These are phyloP conservation scores for Apostichopus parvimensis DNA, from an alignment of 35 echinoderm and acorn worm genomes.

Conservation along the genomic window DNA sequence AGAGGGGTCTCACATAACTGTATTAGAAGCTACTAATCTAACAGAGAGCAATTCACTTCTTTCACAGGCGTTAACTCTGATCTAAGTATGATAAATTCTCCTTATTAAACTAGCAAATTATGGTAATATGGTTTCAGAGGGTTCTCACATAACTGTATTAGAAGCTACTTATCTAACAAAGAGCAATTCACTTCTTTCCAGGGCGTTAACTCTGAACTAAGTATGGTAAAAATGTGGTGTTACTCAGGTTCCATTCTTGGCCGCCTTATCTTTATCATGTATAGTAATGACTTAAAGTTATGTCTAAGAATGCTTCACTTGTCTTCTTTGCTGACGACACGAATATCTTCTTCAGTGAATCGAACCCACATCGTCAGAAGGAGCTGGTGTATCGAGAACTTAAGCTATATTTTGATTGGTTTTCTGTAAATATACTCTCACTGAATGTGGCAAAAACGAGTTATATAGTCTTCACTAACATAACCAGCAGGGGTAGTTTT, in stretches of 20 bases:
- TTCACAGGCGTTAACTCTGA: background rate
- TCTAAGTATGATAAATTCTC: background rate
- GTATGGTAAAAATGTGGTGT: background rate
- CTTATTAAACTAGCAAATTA: no score
- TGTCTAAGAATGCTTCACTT: background rate
- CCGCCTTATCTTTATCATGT: background rate
- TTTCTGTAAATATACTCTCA: background rate
- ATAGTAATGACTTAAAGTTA: background rate
- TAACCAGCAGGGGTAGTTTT: background rate
- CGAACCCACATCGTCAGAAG: background rate
- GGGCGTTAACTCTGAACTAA: no score
- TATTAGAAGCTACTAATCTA: background rate
- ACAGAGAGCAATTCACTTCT: background rate
- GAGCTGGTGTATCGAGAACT: background rate
- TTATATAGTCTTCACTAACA: background rate
- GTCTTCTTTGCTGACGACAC: background rate
- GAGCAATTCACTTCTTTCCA: no score
- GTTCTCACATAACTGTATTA: no score
- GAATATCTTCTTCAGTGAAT: background rate
- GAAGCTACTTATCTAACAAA: no score
- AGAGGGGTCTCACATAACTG: background rate
- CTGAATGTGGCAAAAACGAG: background rate
- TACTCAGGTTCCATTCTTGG: background rate
- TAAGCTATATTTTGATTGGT: background rate
- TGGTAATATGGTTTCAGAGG: no score